Evolutionary conservation across 1,140 invertebrate species (phyloP).

Genomic region (Macrocentrus cingulum): DNA sequence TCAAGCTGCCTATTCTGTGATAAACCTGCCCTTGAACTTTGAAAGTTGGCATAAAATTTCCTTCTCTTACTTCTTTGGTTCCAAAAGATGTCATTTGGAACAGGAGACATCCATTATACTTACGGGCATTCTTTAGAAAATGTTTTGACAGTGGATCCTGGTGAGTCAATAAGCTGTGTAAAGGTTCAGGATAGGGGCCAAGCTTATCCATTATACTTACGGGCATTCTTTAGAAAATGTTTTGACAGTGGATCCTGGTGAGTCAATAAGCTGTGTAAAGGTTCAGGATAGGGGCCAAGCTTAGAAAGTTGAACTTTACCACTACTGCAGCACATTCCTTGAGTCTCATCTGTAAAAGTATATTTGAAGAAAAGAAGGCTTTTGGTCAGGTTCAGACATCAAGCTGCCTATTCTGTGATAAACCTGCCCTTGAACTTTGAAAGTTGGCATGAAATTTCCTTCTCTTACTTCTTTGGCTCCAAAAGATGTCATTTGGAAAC

Average conservation of each 20-base stretch:
- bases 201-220: slow-evolving; percentile 18
- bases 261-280: slow-evolving; percentile 8
- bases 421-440: too few species aligned
- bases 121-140: slow-evolving; percentile 19
- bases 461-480: too few species aligned
- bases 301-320: slow-evolving; percentile 17
- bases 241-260: slow-evolving; percentile 6
- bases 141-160: slow-evolving; percentile 11
- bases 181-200: slow-evolving; percentile 8
- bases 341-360: slow-evolving; percentile 8
- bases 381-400: not conserved
- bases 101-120: slow-evolving; percentile 24
- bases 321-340: slow-evolving; percentile 18
- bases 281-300: slow-evolving; percentile 4
- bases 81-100: too few species aligned
- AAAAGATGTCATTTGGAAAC: too few species aligned
- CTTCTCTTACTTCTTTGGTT: too few species aligned
- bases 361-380: not conserved
- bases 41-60: too few species aligned
- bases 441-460: too few species aligned
- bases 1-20: not conserved
- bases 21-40: too few species aligned
- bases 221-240: slow-evolving; percentile 19
- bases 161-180: slow-evolving; percentile 4
- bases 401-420: slow-evolving; percentile 1